phyloP scores from a whole-genome alignment of 2,797 vertebrate species.

The Ctenopoma multispine region DNA sequence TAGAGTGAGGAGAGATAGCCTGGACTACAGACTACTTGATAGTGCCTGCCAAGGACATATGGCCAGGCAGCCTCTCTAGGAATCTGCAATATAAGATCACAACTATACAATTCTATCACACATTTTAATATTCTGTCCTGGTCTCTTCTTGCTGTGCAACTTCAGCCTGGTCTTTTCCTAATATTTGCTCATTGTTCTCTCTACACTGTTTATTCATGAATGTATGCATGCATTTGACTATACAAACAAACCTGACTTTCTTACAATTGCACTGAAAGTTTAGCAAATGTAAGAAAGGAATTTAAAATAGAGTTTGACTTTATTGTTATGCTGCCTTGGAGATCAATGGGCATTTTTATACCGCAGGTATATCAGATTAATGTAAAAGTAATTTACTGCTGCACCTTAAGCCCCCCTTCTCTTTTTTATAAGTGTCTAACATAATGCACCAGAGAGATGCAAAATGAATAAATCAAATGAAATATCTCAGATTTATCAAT shows the following conservation, averaged over 20 bases:
- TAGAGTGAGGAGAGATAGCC: conserved; percentile 49
- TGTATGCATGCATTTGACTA: conserved; percentile 40
- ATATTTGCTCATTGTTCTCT: conserved; percentile 44
- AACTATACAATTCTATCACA: conserved; percentile 54
- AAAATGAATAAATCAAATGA: conserved; percentile 19
- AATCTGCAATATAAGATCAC: conserved; percentile 60
- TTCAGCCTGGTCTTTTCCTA: conserved; percentile 42
- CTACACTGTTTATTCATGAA: conserved; percentile 37
- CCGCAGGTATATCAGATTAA: conserved; percentile 33
- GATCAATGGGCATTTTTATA: conserved; percentile 43
- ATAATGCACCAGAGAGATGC: conserved; percentile 17
- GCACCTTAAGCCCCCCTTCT: not conserved
- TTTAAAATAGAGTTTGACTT: conserved; percentile 31
- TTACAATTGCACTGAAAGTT: conserved; percentile 24
- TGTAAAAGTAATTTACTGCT: conserved; percentile 32
- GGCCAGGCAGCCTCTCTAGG: conserved; percentile 69
- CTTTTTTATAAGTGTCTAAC: not conserved
- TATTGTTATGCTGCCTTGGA: conserved; percentile 11
- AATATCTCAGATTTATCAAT: not conserved
- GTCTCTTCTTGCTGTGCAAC: conserved; percentile 44
- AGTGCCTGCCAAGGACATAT: conserved; percentile 71
- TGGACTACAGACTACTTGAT: conserved; percentile 53
- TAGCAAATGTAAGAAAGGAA: conserved; percentile 10
- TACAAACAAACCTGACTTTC: conserved; percentile 30
- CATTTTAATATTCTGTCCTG: conserved; percentile 56